These are phyloP conservation scores for Silurus aristotelis DNA, from an alignment of 2,797 vertebrate genomes.

Conservation along the genomic window DNA sequence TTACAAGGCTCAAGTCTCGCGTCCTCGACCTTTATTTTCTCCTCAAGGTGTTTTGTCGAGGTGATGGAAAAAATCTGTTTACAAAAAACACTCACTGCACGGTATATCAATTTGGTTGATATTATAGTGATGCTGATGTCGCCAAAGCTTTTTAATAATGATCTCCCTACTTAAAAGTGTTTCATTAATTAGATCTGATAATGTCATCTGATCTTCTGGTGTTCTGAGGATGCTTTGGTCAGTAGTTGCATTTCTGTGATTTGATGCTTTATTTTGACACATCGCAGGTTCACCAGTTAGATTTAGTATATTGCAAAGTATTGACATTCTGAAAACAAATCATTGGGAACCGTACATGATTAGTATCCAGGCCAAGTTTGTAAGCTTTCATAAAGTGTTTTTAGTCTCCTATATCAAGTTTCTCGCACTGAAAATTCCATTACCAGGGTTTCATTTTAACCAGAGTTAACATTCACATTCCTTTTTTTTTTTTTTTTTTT, in stretches of 20 bases:
- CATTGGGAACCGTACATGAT: background rate
- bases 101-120: background rate
- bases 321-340: background rate
- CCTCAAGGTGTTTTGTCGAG: constrained; percentile 12
- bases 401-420: background rate
- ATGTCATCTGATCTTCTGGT: background rate
- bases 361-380: background rate
- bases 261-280: background rate
- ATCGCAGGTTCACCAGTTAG: background rate
- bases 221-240: background rate
- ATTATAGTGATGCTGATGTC: background rate
- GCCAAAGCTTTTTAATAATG: background rate
- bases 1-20: constrained; percentile 8
- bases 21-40: constrained; percentile 17
- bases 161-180: background rate
- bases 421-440: background rate
- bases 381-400: background rate
- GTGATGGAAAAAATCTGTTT: background rate
- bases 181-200: background rate
- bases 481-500: background rate
- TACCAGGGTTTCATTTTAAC: background rate
- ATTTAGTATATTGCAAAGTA: no score
- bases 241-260: background rate
- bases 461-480: background rate
- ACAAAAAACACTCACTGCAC: background rate